Conservation (phyloP, 2,888 invertebrate genomes). For the Hypomecis punctinalis region DNA sequence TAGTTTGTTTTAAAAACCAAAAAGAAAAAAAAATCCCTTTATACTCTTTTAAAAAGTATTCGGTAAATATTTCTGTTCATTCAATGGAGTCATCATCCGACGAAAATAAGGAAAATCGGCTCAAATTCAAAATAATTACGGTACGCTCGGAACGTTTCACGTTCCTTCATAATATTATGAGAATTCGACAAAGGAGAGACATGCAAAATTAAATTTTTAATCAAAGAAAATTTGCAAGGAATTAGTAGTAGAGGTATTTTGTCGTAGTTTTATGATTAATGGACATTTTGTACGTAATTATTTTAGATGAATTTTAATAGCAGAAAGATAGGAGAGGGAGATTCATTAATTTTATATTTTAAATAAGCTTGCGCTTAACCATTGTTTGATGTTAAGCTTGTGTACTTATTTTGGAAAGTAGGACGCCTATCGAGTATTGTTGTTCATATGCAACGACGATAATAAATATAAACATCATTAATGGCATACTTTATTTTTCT, state of each 20-base stretch:
- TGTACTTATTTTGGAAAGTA: no score
- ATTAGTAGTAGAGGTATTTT: slow-evolving; percentile 4
- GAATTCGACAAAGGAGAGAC: slow-evolving; percentile 32
- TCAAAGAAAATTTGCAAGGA: slow-evolving; percentile 22
- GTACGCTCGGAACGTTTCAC: slow-evolving; percentile 30
- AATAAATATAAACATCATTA: no score
- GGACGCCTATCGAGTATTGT: no score
- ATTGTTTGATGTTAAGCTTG: no score
- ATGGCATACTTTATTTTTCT: no score
- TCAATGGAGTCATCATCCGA: slow-evolving; percentile 29
- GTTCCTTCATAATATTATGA: slow-evolving; percentile 38
- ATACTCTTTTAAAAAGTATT: slow-evolving; percentile 13
- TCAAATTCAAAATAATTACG: slow-evolving; percentile 38
- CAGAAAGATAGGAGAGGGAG: no score
- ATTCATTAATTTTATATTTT: no score
- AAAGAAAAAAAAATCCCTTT: slow-evolving; percentile 2
- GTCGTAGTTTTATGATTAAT: neutral
- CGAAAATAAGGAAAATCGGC: slow-evolving; percentile 40
- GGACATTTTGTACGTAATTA: neutral
- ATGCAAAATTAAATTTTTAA: slow-evolving; percentile 33
- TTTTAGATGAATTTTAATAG: neutral
- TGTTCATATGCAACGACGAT: no score
- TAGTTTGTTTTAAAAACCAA: neutral
- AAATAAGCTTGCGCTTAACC: no score
- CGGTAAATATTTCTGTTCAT: slow-evolving; percentile 30